Evolutionary conservation across 2,797 vertebrate genomes (phyloP), one percentile per base, ranked within the genome.

Genomic region (Sebastes matsubarae): DNA sequence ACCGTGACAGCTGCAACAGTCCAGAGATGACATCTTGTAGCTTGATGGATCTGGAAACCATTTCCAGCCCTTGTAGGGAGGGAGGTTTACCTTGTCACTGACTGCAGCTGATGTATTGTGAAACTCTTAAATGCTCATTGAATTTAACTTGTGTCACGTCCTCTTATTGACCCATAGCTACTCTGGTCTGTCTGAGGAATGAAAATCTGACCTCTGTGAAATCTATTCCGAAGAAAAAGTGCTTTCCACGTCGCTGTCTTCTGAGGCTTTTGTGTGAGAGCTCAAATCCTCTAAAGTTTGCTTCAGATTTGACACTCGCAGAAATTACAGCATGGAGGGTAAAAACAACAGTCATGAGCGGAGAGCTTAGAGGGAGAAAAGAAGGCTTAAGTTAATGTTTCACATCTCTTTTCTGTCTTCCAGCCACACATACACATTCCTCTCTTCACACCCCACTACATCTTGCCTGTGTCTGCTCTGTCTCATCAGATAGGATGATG

Each of bases 401-500:
- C 64, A 38, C 64, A 55, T 76, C 10, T 80, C 27, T n/a, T 3
- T 71, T 38, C 52, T 72, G 18, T 36, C 50, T 57, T 57, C 63
- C 42, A 32, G 13, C 1, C 27, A 18, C 20, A 68, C 22, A 18
- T 27, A n/a, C 65, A 69, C 16, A 38, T 18, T 22, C 42, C 7
- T 55, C 38, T 34, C 52, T 65, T 78, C 38, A 57, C 75, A 46
- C 13, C 8, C 14, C 38, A n/a, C 69, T 58, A 59, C 59, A 20
- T 61, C 65, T 67, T 8, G 34, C 22, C 60, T 46, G 76, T 85
- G 81, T 85, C 72, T 12, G 8, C 36, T 82, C 70, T 34, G 77
- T 82, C 68, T 85, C 78, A 77, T 84, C 67, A 77, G 71, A 74
- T 76, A 77, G 78, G 80, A 83, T 87, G 88, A 87, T 82, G 55